phyloP scores from a whole-genome alignment of 1,140 invertebrate genomes.

The Macrobrachium rosenbergii region DNA sequence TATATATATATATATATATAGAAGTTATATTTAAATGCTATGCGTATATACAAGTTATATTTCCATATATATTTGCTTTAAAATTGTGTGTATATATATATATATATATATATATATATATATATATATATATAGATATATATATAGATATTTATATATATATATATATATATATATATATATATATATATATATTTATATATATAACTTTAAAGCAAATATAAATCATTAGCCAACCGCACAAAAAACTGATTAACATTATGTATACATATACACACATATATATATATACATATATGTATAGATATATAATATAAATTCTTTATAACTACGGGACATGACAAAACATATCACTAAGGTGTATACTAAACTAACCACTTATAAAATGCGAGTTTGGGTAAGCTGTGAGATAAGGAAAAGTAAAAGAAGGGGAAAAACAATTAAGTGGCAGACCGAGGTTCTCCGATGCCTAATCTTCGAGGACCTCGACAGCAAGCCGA shows the following conservation, averaged over 20 bases:
- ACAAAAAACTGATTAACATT: too few relatives aligned
- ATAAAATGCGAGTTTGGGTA: too few relatives aligned
- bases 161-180: slow-evolving; percentile 10
- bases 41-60: neutral
- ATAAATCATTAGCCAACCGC: too few relatives aligned
- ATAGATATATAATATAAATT: neutral
- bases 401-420: too few relatives aligned
- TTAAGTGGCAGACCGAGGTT: too few relatives aligned
- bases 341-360: neutral
- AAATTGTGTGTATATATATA: slow-evolving; percentile 2
- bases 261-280: neutral
- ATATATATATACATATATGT: neutral
- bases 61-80: too few relatives aligned
- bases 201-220: neutral
- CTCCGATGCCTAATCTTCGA: too few relatives aligned
- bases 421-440: too few relatives aligned
- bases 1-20: too few relatives aligned
- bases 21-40: too few relatives aligned
- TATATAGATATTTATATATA: neutral
- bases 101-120: slow-evolving; percentile 10
- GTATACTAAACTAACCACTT: neutral
- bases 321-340: neutral
- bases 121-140: slow-evolving; percentile 5
- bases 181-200: slow-evolving; percentile 12
- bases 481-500: too few relatives aligned